Evolutionary conservation across 2,113 vertebrate species (phyloP), one percentile per base, ranked within the genome.

Genomic region (Tetrax tetrax): DNA sequence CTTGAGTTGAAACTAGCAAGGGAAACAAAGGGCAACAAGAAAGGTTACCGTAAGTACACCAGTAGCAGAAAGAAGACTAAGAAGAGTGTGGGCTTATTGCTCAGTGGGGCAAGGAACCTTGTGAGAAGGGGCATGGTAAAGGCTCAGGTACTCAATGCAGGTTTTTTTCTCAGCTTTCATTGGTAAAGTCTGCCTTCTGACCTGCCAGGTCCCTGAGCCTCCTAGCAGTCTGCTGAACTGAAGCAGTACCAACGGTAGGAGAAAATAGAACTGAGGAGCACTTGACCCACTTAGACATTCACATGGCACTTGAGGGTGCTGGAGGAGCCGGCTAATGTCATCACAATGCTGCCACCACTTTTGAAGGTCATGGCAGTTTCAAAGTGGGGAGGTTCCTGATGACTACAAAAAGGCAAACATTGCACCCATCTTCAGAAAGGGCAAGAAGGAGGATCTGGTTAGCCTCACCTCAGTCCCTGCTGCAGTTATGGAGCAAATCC

Each of bases 131-230:
- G 33, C 9, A 14, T 47, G 22, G 29, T 61, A 83, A 74, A 77
- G 12, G 31, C 33, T 95, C 11, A 14, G 24, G 31, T 54, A 57
- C 9, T 61, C 16, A 2, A 3, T 28, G 12, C 0, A 6, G 0
- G 0, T 77, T 91, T 95, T 56, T 82, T 16, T 12, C 28, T 78
- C 37, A 66, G 2, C 77, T 91, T 78, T 84, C 19, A 13, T 45
- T 74, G 21, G 20, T 63, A 59, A 56, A 47, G 8, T 51, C 69
- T 90, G 28, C 10, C 9, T 14, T 35, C n/a, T 65, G 53, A 17
- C n/a, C 43, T 54, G 47, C 13, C n/a, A 29, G 22, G 15, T 80
- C 28, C 23, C 17, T 71, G 38, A 65, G 14, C 16, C 18, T 69
- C 35, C 38, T 61, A 54, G 18, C 28, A 65, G 63, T n/a, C 35